Base-by-base conservation (phyloP, 2,888 invertebrate genomes). In the Ochropacha duplaris region DNA sequence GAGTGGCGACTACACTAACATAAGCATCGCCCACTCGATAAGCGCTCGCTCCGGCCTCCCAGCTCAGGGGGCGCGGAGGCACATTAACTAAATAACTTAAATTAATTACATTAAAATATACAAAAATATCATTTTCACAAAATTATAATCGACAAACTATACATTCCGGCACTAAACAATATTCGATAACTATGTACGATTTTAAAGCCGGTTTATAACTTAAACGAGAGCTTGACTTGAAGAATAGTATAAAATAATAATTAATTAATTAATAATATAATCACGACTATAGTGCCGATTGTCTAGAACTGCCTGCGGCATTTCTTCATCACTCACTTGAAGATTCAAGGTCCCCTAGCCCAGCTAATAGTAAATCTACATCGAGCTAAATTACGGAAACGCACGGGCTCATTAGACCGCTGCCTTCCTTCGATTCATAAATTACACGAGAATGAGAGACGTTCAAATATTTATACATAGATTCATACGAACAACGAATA, bases 331-430 rank as follows among this genome's bases (percentile, higher is more conserved):
- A 81, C 84, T 86, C 82, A 44, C 44, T 77, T 78, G 83, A 88
- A 90, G 89, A 90, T 90, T 89, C 90, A 90, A 92, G 92, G 93
- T 92, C 92, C 92, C 93, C 93, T 90, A 90, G 92, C 91, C 93
- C 92, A 92, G 92, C 92, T 92, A 92, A 92, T 84, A 87, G 87
- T 90, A 82, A 88, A 88, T 87, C 91, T 92, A 92, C 89, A 86
- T 88, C 89, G 90, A 90, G 88, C 92, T 91, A 91, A 85, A 87
- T 83, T 85, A 87, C 82, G 86, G 87, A 88, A 86, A 86, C 86
- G 82, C 83, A 74, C 81, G 81, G 83, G 77, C 74, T 74, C 78
- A 71, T 70, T 68, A 72, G 79, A 81, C 86, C 87, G 76, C 83
- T 72, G 85, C 84, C 81, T 84, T 84, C 87, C 86, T 84, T 88